Percentiles rank a stretch among this genome's conserved stretches.
These are phyloP conservation scores for Nothobranchius kuhntae DNA, from an alignment of 2,113 vertebrate species.

Conservation along the genomic window DNA sequence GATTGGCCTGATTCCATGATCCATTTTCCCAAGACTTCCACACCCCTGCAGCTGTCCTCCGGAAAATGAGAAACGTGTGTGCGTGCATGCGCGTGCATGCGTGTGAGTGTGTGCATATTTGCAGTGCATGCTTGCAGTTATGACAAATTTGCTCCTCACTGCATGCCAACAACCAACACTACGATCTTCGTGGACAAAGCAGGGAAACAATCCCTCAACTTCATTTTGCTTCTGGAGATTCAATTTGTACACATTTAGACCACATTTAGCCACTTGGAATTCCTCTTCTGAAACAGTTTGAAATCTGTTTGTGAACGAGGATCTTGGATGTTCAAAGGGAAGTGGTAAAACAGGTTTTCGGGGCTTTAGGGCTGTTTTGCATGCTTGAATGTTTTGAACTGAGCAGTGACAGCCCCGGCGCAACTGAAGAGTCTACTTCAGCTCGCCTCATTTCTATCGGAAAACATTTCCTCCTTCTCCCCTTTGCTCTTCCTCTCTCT, in stretches of 20 bases:
- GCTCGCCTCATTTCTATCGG: constrained; percentile 72
- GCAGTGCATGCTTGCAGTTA: constrained; percentile 57
- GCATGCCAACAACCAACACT: constrained; percentile 53
- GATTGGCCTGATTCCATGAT: constrained; percentile 72
- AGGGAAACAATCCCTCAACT: constrained; percentile 12
- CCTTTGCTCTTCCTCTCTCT: constrained; percentile 15
- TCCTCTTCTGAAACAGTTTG: constrained; percentile 6
- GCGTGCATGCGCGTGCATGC: constrained; percentile 21
- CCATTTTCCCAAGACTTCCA: constrained; percentile 76
- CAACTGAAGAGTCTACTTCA: constrained; percentile 55
- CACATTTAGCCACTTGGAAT: neutral
- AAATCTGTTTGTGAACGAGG: constrained; percentile 54
- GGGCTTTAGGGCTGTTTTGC: constrained; percentile 63
- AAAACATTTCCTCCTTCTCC: constrained; percentile 60
- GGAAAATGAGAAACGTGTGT: constrained; percentile 71
- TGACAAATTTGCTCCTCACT: constrained; percentile 62
- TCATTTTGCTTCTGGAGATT: neutral
- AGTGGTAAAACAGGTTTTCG: constrained; percentile 56
- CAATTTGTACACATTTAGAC: constrained; percentile 3
- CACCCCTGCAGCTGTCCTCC: constrained; percentile 75
- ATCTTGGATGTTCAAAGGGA: constrained; percentile 72
- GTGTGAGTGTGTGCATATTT: constrained; percentile 32
- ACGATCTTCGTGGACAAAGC: constrained; percentile 43
- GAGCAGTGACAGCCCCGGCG: constrained; percentile 72
- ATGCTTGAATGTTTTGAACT: constrained; percentile 75